Evolutionary conservation across 2,113 vertebrate species (phyloP).

Genomic region (Crotalus horridus): DNA sequence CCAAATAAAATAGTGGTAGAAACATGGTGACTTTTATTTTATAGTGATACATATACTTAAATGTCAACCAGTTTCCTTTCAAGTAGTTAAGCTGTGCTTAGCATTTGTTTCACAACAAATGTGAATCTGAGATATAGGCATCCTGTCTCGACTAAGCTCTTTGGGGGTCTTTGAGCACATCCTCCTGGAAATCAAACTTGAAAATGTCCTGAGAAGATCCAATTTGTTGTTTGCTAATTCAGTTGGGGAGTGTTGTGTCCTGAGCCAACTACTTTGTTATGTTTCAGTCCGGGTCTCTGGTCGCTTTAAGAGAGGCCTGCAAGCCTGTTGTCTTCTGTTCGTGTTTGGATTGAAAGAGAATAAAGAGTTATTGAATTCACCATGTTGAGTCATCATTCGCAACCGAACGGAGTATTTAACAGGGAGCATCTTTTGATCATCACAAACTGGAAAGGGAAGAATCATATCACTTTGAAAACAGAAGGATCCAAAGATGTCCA

Average conservation of each 20-base stretch:
- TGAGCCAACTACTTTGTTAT: no score
- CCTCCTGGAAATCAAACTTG: neutral
- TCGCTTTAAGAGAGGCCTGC: no score
- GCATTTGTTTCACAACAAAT: neutral
- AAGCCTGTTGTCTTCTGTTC: no score
- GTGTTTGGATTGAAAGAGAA: no score
- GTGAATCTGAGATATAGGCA: neutral
- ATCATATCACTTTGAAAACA: neutral
- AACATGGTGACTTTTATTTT: neutral
- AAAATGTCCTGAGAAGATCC: no score
- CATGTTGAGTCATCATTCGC: no score
- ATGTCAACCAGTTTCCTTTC: neutral
- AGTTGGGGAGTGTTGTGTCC: neutral
- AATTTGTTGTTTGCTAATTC: neutral
- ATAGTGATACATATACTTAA: neutral
- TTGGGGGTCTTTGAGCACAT: neutral
- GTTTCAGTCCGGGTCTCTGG: no score
- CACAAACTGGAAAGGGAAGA: neutral
- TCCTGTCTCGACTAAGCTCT: neutral
- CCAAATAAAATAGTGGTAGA: neutral
- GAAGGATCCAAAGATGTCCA: neutral
- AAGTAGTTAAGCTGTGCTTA: neutral
- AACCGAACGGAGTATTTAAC: no score
- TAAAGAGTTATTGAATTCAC: no score
- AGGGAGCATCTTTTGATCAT: neutral